Evolutionary conservation across 1,140 invertebrate species (phyloP).

Genomic region (Argopecten irradians): DNA sequence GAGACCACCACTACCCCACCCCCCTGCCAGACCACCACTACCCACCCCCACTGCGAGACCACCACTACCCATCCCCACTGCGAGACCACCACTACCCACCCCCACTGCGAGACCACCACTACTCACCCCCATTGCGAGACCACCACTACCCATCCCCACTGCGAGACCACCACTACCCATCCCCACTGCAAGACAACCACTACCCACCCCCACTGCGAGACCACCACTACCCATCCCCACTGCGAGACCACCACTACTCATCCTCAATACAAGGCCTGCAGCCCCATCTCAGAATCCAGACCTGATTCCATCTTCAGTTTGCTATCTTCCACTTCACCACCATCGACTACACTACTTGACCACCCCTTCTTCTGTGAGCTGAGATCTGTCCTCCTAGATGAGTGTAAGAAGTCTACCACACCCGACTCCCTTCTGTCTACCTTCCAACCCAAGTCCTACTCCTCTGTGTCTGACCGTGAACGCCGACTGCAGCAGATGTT

Average conservation of each 20-base stretch:
- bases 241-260: no score
- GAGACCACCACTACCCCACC: not conserved
- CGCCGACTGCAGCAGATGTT: constrained; percentile 52
- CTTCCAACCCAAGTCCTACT: constrained; percentile 16
- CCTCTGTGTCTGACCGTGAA: constrained; percentile 48
- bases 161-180: no score
- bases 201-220: no score
- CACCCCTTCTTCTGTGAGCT: not conserved
- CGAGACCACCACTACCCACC: no score
- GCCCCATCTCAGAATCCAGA: not conserved
- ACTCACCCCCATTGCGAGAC: no score
- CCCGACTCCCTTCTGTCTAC: no score
- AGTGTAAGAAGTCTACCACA: not conserved
- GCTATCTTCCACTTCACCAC: not conserved
- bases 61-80: no score
- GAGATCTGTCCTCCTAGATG: not conserved
- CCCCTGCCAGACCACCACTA: not conserved
- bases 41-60: not conserved
- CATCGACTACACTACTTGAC: not conserved
- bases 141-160: no score
- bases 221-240: no score
- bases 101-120: no score
- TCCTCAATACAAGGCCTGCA: no score
- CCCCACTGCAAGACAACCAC: no score
- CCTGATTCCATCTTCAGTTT: not conserved